Evolutionary conservation across 2,797 vertebrate genomes (phyloP).

Genomic region (Glyptemys insculpta): DNA sequence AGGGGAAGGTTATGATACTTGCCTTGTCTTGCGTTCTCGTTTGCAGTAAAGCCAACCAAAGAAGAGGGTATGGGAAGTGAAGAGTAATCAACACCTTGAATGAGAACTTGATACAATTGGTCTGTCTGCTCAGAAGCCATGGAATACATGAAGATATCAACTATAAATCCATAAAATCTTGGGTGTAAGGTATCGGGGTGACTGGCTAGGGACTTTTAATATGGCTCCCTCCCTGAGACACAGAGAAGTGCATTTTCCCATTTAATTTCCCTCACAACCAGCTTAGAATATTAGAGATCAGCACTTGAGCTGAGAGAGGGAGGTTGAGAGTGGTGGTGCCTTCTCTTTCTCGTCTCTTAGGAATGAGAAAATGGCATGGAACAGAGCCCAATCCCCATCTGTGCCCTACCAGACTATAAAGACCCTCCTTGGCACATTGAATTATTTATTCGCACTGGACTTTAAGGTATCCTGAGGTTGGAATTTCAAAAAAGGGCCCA

Average conservation of each 20-base stretch:
- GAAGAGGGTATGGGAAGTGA: background rate
- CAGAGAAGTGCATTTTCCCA: background rate
- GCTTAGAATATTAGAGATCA: background rate
- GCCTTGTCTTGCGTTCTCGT: background rate
- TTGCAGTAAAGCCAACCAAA: background rate
- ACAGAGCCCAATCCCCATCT: background rate
- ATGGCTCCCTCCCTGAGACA: background rate
- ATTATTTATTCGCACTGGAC: background rate
- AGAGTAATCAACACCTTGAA: background rate
- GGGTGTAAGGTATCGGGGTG: background rate
- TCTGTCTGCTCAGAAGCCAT: accelerated
- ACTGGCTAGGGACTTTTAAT: background rate
- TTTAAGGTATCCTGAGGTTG: background rate
- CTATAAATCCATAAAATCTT: background rate
- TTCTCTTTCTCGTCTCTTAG: background rate
- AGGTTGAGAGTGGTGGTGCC: background rate
- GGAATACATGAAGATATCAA: background rate
- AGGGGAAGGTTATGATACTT: background rate
- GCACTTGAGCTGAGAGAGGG: accelerated
- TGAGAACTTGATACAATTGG: background rate
- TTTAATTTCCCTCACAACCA: background rate
- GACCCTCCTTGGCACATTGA: background rate
- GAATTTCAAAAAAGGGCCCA: background rate
- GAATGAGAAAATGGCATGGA: background rate
- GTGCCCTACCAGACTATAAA: background rate